These are phyloP conservation scores for Cervus canadensis DNA, from an alignment of 2,113 vertebrate species.

Conservation along the genomic window DNA sequence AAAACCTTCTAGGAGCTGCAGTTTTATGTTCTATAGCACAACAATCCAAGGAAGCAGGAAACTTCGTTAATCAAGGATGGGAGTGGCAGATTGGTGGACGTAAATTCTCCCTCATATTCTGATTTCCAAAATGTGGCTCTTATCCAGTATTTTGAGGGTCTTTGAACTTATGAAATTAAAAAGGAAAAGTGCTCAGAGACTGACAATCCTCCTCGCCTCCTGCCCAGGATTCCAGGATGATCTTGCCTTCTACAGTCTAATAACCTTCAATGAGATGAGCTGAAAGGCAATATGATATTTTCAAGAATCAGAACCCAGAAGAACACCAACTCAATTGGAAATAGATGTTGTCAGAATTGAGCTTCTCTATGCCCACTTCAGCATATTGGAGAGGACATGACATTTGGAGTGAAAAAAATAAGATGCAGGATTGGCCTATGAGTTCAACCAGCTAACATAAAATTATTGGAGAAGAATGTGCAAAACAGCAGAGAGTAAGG, in stretches of 20 bases:
- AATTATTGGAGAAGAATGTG: background rate
- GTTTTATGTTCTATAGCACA: background rate
- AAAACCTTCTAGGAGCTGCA: background rate
- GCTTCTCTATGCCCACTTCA: background rate
- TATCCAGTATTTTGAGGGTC: background rate
- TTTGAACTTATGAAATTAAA: background rate
- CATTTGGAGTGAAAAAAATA: background rate
- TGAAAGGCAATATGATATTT: background rate
- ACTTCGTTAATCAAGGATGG: background rate
- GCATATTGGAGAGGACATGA: background rate
- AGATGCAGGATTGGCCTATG: background rate
- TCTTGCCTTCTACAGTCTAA: background rate
- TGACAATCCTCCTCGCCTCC: accelerated
- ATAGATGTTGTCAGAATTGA: background rate
- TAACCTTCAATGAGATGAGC: background rate
- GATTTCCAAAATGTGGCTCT: background rate
- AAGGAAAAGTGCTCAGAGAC: background rate
- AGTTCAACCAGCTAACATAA: background rate
- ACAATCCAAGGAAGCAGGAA: background rate
- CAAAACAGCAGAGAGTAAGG: background rate
- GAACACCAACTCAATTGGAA: background rate
- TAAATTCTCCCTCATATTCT: background rate
- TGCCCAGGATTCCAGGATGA: background rate
- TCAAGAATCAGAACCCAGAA: background rate
- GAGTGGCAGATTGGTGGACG: background rate